A percentile compares a stretch with the other conserved stretches of the same genome.
phyloP scores from a whole-genome alignment of 2,113 vertebrate genomes.

The Pterocles gutturalis region DNA sequence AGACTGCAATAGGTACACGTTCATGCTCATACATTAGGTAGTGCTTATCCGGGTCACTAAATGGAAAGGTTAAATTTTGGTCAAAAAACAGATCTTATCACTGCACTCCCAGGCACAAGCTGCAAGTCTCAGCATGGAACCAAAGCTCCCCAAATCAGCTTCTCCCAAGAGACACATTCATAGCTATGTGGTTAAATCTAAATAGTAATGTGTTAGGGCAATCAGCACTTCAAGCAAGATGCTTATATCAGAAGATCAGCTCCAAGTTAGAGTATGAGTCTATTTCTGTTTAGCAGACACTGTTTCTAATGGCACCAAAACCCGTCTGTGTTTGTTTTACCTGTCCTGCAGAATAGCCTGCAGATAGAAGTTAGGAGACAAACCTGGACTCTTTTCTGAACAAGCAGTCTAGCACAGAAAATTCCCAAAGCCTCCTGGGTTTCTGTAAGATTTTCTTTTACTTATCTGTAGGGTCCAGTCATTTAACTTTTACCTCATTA shows the following conservation, averaged over 20 bases:
- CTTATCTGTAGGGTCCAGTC: background rate
- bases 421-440: background rate
- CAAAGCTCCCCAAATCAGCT: background rate
- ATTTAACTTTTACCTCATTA: background rate
- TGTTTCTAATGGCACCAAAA: slow-evolving; percentile 6
- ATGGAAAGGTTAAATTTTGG: background rate
- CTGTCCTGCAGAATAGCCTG: background rate
- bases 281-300: slow-evolving; percentile 46
- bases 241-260: background rate
- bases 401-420: background rate
- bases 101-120: slow-evolving; percentile 35
- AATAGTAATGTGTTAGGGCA: background rate
- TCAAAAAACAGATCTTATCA: slow-evolving; percentile 8
- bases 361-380: background rate
- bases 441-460: background rate
- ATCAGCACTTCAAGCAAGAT: slow-evolving; percentile 23
- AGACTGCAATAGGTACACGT: slow-evolving; percentile 95
- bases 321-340: background rate
- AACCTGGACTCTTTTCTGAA: background rate
- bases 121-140: background rate
- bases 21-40: slow-evolving; percentile 98
- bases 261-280: background rate
- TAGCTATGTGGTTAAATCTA: background rate
- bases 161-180: background rate
- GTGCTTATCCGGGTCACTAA: slow-evolving; percentile 97